These are phyloP conservation scores for Amphipyra berbera DNA, from an alignment of 2,888 invertebrate species.

Conservation along the genomic window DNA sequence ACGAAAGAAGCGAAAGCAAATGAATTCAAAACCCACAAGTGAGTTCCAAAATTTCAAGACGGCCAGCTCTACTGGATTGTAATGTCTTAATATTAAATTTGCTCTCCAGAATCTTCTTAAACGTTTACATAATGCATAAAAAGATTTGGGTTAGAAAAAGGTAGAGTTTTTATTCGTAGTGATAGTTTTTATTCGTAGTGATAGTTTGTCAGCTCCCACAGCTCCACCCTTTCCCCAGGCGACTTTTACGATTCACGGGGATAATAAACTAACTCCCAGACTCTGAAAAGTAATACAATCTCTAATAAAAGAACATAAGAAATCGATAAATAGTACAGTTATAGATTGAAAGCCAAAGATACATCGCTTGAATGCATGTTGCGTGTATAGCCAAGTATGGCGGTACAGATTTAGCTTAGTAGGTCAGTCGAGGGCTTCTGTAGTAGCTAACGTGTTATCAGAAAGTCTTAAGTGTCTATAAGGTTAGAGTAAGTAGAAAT, in stretches of 20 bases:
- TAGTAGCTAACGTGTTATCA: conserved; percentile 35
- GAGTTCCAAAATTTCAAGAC: too few relatives aligned
- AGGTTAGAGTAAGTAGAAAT: conserved; percentile 20
- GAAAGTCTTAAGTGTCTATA: conserved; percentile 37
- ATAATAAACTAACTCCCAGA: not conserved
- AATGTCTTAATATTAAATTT: too few relatives aligned
- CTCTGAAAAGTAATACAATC: not conserved
- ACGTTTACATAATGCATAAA: too few relatives aligned
- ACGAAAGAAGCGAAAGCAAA: too few relatives aligned
- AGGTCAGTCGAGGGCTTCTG: conserved; percentile 58
- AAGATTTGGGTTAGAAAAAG: too few relatives aligned
- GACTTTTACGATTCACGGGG: not conserved
- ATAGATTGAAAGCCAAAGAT: conserved; percentile 52
- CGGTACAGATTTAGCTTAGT: conserved; percentile 52
- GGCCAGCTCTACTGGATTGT: too few relatives aligned
- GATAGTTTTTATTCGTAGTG: too few relatives aligned
- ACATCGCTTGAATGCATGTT: conserved; percentile 52
- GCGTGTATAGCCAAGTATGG: conserved; percentile 39
- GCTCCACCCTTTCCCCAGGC: too few relatives aligned
- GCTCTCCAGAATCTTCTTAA: too few relatives aligned
- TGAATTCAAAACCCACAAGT: too few relatives aligned
- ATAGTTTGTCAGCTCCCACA: too few relatives aligned
- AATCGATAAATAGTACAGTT: conserved; percentile 33
- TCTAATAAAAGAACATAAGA: conserved; percentile 21
- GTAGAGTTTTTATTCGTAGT: too few relatives aligned